These are phyloP conservation scores for cat (Felis catus) DNA, from an alignment of 2,113 vertebrate genomes.

Conservation along the genomic window F.catus_Fca126_mat1.0 CM031412.1:211099001-211099500, in stretches of 20 bases:
- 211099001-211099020: fast-evolving
- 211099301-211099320: background rate
- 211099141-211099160: background rate
- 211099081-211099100: background rate
- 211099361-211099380: background rate
- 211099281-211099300: background rate
- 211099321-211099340: background rate
- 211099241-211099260: background rate
- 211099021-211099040: background rate
- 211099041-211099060: background rate
- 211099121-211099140: background rate
- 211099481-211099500: background rate
- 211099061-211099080: background rate
- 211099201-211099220: background rate
- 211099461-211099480: background rate
- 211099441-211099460: background rate
- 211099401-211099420: background rate
- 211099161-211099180: background rate
- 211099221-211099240: background rate
- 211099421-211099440: background rate
- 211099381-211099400: background rate
- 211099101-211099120: background rate
- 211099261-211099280: background rate
- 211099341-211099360: background rate
- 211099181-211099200: background rate